These are phyloP conservation scores for Cryptoprocta ferox DNA, from an alignment of 2,797 vertebrate species.

Conservation along the genomic window DNA sequence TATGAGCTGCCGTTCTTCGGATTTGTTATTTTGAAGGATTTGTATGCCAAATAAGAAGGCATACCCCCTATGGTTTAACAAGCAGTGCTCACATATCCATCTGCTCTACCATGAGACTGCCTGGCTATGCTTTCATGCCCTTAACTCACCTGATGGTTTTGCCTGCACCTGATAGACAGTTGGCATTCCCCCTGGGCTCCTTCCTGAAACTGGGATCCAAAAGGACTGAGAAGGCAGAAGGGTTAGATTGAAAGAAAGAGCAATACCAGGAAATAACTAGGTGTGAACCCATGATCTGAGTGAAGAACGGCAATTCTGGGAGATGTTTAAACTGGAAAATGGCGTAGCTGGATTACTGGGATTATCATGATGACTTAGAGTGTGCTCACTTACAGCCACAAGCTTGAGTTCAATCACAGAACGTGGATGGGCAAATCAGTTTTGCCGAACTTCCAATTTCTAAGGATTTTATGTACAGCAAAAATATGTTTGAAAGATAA, in stretches of 20 bases:
- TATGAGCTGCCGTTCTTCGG: background rate
- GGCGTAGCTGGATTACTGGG: background rate
- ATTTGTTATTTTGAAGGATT: slow-evolving; percentile 3
- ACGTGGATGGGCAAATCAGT: background rate
- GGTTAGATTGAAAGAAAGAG: background rate
- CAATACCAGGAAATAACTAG: background rate
- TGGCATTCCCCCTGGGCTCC: background rate
- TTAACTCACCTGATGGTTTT: background rate
- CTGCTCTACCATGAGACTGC: background rate
- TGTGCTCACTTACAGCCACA: background rate
- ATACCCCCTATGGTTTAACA: background rate
- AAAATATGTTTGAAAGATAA: background rate
- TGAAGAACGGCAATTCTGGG: background rate
- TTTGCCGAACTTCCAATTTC: background rate
- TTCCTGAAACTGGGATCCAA: background rate
- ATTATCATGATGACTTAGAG: background rate
- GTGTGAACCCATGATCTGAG: background rate
- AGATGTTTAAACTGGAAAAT: background rate
- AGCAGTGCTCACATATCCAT: background rate
- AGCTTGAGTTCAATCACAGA: background rate
- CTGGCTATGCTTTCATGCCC: background rate
- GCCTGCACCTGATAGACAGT: background rate
- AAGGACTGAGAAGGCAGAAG: background rate
- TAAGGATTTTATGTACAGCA: background rate
- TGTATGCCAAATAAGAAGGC: background rate